Base-by-base conservation (phyloP, 1,140 invertebrate species). In the Drosophila sproati region DNA sequence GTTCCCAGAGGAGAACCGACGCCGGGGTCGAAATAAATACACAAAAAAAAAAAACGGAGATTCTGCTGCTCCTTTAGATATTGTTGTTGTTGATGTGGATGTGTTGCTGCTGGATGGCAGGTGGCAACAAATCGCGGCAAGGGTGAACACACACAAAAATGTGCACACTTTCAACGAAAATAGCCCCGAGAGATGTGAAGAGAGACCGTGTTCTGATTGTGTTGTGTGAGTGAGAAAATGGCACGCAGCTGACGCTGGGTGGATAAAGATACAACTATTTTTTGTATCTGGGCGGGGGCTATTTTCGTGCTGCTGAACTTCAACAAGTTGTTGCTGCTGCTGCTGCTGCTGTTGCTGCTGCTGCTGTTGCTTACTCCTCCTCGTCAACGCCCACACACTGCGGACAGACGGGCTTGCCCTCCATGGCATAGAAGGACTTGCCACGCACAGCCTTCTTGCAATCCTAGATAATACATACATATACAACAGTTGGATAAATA, bases 371-470 rank as follows among this genome's bases (percentile, higher is more conserved):
- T 71, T 96, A 96, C 92, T 97, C 96, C 79, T 98, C 97, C 82
- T 97, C 97, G 82, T 97, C 97, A 50, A 97, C 96, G 71, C 97
- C 97, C 86, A 97, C 96, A 93, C 97, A 98, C 93, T 96, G 95
- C 41, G 96, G 96, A 94, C 97, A 98, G 73, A 98, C 96, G 31
- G 97, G 97, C 93, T 97, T 97, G 80, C 96, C 97, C 93, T 98
- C 97, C 95, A 98, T 97, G 67, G 97, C 97, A 93, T 98, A 99
- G 94, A 99, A 99, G 62, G 97, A 98, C 93, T 98, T 98, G 80
- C 97, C 97, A 92, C 96, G 96, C 63, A 99, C 97, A 55, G 97
- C 94, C 86, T 95, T 95, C 94, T 97, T 97, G 94, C 98, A 98
- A 93, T 98, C 98, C 98, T 99, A 94, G 57, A 75, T 69, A 41